phyloP scores from a whole-genome alignment of 2,797 vertebrate genomes.

The Australoheros facetus region DNA sequence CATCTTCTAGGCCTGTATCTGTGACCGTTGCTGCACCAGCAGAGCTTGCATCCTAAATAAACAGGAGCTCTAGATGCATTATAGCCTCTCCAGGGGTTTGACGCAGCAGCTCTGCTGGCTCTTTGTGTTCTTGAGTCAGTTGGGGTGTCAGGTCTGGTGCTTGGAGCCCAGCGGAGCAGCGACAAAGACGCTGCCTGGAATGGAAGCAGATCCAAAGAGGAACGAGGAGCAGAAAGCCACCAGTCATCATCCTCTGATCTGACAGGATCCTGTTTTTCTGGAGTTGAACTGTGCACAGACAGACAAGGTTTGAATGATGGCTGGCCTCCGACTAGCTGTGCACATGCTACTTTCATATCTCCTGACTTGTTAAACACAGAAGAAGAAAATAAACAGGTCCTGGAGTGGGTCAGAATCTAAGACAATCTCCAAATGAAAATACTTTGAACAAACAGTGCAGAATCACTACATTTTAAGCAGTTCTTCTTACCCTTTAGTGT shows the following conservation, averaged over 20 bases:
- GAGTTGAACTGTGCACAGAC: background rate
- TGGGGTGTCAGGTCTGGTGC: background rate
- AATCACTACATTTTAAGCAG: too few species aligned
- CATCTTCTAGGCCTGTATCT: background rate
- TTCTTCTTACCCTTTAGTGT: too few species aligned
- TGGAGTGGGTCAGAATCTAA: too few species aligned
- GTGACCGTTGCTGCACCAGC: background rate
- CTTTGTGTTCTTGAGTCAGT: background rate
- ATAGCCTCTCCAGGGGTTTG: background rate
- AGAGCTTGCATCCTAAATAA: background rate
- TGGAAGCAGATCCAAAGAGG: background rate
- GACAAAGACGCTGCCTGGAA: background rate
- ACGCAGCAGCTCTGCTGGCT: background rate
- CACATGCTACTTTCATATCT: background rate
- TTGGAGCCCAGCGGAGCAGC: background rate
- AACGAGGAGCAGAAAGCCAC: background rate
- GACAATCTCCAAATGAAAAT: too few species aligned
- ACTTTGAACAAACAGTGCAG: too few species aligned
- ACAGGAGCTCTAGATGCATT: background rate
- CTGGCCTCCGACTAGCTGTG: background rate
- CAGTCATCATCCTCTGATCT: background rate
- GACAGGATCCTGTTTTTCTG: background rate
- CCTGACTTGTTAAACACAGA: background rate
- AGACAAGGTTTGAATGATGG: background rate
- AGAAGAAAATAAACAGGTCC: too few species aligned